Base-by-base conservation (phyloP, 2,888 invertebrate genomes). In the Ophioninae sp. region DNA sequence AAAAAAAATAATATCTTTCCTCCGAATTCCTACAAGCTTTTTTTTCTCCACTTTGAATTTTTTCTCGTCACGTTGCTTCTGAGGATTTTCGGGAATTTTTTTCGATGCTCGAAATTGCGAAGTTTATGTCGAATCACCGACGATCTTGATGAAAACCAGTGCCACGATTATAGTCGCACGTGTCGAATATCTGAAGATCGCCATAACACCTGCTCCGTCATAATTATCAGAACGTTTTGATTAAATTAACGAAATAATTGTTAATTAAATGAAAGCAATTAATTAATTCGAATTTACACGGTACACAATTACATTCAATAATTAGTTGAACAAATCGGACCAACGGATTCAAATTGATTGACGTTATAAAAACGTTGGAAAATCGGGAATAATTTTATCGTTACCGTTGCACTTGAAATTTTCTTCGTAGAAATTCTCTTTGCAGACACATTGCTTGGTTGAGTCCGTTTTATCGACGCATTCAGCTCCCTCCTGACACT, bases 401-500 rank as follows among this genome's bases (percentile, higher is more conserved):
- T 91, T 87, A 95, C 96, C 95, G 88, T 93, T 96, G 93, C 96
- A 96, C 87, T 94, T 92, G 13, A 95, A 95, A 71, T 93, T 87
- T 81, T 94, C 95, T 91, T 96, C 96, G 77, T 94, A 94, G 86
- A 94, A 96, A 0, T 96, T 96, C 76, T 94, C 95, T 84, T 86
- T 89, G 81, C 93, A 93, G 56, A 89, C 88, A 85, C 93, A 93
- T 13, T 90, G 91, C 85, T 89, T 93, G n/a, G 88, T 91, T 5
- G 85, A 86, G 20, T 88, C 88, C 7, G 87, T 89, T 6, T 89
- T 88, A 17, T 87, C 72, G 51, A 93, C 93, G 89, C 96, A 96
- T 78, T 95, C 93, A 74, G 96, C 94, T 0, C 95, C 95, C 39
- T 95, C 95, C 88, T 95, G 94, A 87, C 96, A 96, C 75, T 96